These are phyloP conservation scores for Dasyurus viverrinus DNA, from an alignment of 2,113 vertebrate species.

Conservation along the genomic window DNA sequence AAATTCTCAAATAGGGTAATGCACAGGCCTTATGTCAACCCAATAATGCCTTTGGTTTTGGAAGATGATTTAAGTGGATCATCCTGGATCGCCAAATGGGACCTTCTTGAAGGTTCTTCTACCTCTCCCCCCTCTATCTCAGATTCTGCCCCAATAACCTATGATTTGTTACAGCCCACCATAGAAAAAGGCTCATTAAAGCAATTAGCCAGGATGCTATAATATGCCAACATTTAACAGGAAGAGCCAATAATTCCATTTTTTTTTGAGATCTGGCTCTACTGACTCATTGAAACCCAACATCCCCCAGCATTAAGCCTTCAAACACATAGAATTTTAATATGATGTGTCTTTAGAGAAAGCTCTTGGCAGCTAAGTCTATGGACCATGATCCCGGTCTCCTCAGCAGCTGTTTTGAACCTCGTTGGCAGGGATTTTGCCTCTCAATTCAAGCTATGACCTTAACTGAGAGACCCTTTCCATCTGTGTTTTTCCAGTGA, in stretches of 20 bases:
- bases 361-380: neutral
- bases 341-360: neutral
- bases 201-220: neutral
- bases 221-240: neutral
- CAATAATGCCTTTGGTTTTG: no score
- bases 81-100: neutral
- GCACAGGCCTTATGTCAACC: neutral
- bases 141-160: neutral
- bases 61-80: neutral
- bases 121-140: neutral
- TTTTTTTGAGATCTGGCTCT: neutral
- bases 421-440: conserved; percentile 49
- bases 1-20: neutral
- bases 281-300: neutral
- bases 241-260: neutral
- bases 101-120: neutral
- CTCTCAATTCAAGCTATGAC: conserved; percentile 73
- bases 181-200: neutral
- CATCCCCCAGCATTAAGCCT: neutral
- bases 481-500: conserved; percentile 52
- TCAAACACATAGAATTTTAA: neutral
- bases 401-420: conserved; percentile 58
- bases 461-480: conserved; percentile 69
- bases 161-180: neutral
- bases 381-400: neutral